Conservation (phyloP, 2,113 vertebrate genomes). For the Microtus ochrogaster region DNA sequence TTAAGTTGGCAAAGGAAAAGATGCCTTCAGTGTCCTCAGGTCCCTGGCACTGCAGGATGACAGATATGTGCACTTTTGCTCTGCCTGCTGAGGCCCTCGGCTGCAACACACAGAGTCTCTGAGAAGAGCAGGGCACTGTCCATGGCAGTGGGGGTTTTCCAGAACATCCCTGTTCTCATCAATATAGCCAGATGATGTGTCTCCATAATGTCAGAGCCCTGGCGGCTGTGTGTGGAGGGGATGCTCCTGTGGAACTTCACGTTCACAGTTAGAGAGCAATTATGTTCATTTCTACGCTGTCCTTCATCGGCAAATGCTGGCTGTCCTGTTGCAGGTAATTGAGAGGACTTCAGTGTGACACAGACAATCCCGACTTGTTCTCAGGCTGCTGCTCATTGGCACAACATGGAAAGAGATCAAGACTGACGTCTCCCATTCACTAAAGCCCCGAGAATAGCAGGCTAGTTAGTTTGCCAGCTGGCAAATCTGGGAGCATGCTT, state of each 20-base stretch:
- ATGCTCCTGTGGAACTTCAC: constrained; percentile 9
- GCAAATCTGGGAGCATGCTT: constrained; percentile 26
- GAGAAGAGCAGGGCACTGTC: not conserved
- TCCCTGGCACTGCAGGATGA: not conserved
- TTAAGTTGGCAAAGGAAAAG: constrained; percentile 35
- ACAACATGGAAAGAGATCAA: constrained; percentile 58
- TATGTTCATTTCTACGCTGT: constrained; percentile 59
- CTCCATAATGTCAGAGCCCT: not conserved
- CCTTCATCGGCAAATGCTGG: constrained; percentile 9
- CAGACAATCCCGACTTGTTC: constrained; percentile 21
- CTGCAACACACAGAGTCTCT: not conserved
- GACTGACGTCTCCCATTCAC: constrained; percentile 39
- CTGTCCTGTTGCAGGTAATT: constrained; percentile 38
- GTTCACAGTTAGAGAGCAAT: constrained; percentile 55
- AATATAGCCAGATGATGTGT: constrained; percentile 30
- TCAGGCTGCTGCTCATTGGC: constrained; percentile 12
- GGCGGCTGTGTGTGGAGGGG: not conserved
- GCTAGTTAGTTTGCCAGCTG: constrained; percentile 35
- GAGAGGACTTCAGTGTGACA: constrained; percentile 41
- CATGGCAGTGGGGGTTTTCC: constrained; percentile 10
- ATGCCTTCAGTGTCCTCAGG: constrained; percentile 10
- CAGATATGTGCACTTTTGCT: not conserved
- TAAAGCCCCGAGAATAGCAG: constrained; percentile 35
- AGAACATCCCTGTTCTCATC: constrained; percentile 45
- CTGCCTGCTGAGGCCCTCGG: constrained; percentile 14